Percentiles rank a stretch among this genome's conserved stretches.
Evolutionary conservation across 2,113 vertebrate genomes (phyloP).

Genomic region (Paraplagusia blochii): DNA sequence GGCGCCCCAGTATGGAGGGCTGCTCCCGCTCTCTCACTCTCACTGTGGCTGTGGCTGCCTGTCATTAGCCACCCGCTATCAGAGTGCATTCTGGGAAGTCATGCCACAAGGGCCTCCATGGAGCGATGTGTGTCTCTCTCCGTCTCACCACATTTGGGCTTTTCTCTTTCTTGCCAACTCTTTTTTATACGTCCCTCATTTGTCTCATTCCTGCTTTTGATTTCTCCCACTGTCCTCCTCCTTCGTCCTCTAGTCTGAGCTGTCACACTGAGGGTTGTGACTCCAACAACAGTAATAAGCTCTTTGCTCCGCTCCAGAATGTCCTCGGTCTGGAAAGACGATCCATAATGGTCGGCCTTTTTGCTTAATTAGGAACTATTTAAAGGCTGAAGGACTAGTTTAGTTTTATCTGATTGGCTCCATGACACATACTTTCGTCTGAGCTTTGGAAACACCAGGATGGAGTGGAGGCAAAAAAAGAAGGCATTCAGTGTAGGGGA

Average conservation of each 20-base stretch:
- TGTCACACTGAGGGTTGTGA: constrained; percentile 34
- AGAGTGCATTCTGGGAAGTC: constrained; percentile 71
- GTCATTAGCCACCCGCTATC: constrained; percentile 73
- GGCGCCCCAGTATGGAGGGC: constrained; percentile 44
- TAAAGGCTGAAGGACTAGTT: constrained; percentile 28
- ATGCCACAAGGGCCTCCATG: constrained; percentile 55
- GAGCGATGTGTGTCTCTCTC: constrained; percentile 53
- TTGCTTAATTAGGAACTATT: constrained; percentile 40
- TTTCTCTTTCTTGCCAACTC: constrained; percentile 15
- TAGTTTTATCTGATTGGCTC: constrained; percentile 56
- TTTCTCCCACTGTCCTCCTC: constrained; percentile 22
- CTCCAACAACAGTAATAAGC: constrained; percentile 35
- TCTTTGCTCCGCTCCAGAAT: constrained; percentile 33
- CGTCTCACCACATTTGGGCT: constrained; percentile 50
- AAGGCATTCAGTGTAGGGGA: constrained; percentile 52
- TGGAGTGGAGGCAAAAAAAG: constrained; percentile 44
- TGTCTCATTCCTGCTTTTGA: constrained; percentile 37
- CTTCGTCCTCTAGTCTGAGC: constrained; percentile 24
- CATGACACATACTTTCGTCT: constrained; percentile 41
- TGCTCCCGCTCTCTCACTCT: constrained; percentile 59
- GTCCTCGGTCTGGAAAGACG: constrained; percentile 22
- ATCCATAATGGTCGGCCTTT: constrained; percentile 31
- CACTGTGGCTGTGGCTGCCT: constrained; percentile 64
- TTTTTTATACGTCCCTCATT: constrained; percentile 38
- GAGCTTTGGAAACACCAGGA: constrained; percentile 23